phyloP scores from a whole-genome alignment of 2,113 vertebrate genomes.

The Uria aalge region DNA sequence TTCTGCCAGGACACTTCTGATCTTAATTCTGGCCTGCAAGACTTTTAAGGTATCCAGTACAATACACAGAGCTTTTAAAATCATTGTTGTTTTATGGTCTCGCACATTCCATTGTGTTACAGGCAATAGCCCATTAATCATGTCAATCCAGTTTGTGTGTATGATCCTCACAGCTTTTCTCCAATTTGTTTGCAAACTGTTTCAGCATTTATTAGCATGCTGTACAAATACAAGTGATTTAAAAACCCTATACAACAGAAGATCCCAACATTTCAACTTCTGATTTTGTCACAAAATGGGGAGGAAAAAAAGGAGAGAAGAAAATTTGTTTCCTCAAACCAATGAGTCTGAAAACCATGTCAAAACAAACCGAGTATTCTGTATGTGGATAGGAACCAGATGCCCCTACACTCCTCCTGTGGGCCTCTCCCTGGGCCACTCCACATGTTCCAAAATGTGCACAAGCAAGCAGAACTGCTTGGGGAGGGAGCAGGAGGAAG shows the following conservation, averaged over 20 bases:
- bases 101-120: background rate
- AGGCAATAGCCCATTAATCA: background rate
- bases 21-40: background rate
- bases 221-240: background rate
- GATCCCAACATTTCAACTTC: background rate
- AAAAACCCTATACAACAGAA: background rate
- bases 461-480: background rate
- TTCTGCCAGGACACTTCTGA: background rate
- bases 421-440: background rate
- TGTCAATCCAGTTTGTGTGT: background rate
- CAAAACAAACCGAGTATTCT: background rate
- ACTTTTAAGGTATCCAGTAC: background rate
- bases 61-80: background rate
- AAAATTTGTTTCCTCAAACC: background rate
- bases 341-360: background rate
- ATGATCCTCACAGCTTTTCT: background rate
- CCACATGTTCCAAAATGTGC: rapidly evolving
- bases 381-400: background rate
- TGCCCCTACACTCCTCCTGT: rapidly evolving
- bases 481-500: background rate
- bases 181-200: background rate
- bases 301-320: background rate
- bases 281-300: background rate
- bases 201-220: background rate
- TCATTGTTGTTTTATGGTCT: background rate